phyloP scores from a whole-genome alignment of 2,113 vertebrate genomes.

The Emydura subglobosa region DNA sequence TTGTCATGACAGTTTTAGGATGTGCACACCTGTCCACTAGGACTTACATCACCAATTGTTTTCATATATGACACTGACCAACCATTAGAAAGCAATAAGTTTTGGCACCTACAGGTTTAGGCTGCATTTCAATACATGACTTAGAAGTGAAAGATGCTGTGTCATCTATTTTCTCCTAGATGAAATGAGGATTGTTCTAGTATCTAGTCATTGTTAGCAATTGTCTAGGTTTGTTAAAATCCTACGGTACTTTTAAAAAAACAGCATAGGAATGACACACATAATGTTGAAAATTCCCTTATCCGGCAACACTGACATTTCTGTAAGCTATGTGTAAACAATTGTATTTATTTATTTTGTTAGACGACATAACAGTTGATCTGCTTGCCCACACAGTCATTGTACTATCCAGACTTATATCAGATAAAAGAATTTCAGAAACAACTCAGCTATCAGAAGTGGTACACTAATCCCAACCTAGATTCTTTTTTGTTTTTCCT shows the following conservation, averaged over 20 bases:
- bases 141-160: neutral
- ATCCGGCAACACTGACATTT: neutral
- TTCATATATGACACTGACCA: neutral
- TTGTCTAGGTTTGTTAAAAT: neutral
- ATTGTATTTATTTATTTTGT: neutral
- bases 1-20: neutral
- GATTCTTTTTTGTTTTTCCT: neutral
- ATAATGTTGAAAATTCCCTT: neutral
- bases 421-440: neutral
- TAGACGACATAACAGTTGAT: neutral
- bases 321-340: neutral
- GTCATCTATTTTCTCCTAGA: neutral
- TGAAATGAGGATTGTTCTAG: neutral
- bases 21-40: neutral
- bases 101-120: neutral
- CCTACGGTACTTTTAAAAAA: neutral
- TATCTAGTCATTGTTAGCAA: neutral
- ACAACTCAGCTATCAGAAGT: neutral
- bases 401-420: neutral
- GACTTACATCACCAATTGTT: neutral
- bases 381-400: neutral
- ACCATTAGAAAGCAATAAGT: neutral
- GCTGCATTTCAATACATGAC: neutral
- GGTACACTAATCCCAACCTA: neutral
- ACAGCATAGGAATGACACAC: neutral